Conservation (phyloP, 2,797 vertebrate species). For the Tolypeutes matacus region DNA sequence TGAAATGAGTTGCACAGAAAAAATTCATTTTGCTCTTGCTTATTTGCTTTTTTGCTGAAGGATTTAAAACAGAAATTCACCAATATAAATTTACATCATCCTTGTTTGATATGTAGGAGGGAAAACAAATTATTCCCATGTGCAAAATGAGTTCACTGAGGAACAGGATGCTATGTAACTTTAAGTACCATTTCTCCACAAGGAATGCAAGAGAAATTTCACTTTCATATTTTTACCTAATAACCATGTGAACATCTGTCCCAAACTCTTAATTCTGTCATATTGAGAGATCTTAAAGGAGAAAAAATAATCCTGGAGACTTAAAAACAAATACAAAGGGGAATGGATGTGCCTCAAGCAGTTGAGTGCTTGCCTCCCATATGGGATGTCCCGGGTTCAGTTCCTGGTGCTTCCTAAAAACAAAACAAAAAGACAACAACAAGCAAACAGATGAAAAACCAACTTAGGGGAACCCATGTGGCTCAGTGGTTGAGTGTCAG, state of each 20-base stretch:
- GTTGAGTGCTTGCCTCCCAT: no score
- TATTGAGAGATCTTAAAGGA: background rate
- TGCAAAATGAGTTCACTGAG: background rate
- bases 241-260: background rate
- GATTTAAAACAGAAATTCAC: constrained; percentile 15
- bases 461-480: no score
- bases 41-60: constrained; percentile 7
- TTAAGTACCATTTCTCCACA: background rate
- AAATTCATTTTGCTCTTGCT: background rate
- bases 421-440: no score
- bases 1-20: background rate
- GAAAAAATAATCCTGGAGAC: background rate
- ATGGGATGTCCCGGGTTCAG: no score
- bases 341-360: no score
- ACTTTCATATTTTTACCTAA: background rate
- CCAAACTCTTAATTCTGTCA: background rate
- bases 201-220: background rate
- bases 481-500: no score
- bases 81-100: background rate
- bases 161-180: background rate
- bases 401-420: no score
- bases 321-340: background rate
- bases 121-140: background rate
- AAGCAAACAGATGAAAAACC: no score
- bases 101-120: background rate